A percentile compares a stretch with the other conserved stretches of the same genome.
phyloP scores from a whole-genome alignment of 2,113 vertebrate genomes.

The Tupaia chinensis region DNA sequence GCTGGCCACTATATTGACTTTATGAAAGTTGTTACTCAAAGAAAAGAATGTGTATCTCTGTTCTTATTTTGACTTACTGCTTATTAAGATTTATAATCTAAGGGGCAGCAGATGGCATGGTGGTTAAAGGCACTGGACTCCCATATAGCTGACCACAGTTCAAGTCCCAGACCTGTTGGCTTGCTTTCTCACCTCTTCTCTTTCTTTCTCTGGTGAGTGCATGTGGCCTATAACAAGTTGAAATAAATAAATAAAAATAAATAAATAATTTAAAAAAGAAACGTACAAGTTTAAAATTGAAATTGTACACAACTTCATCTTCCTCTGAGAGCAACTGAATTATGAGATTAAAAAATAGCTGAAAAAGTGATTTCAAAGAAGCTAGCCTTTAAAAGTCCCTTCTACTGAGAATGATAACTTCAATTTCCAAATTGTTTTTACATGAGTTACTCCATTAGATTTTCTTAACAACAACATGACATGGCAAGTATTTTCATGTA shows the following conservation, averaged over 20 bases:
- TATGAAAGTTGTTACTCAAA: neutral
- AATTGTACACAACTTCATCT: neutral
- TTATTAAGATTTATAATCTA: neutral
- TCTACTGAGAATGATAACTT: neutral
- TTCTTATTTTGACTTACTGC: slow-evolving; percentile 18
- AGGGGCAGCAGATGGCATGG: too few species aligned
- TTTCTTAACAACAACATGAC: slow-evolving; percentile 20
- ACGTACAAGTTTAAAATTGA: too few species aligned
- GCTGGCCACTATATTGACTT: neutral
- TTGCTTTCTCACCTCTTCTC: too few species aligned
- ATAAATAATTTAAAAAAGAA: too few species aligned
- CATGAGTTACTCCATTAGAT: neutral
- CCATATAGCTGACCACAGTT: too few species aligned
- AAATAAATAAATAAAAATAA: too few species aligned
- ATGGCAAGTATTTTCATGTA: neutral
- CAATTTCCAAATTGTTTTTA: slow-evolving; percentile 1
- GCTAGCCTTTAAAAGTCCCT: neutral
- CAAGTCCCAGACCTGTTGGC: too few species aligned
- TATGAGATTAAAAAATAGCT: neutral
- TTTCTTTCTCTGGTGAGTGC: too few species aligned
- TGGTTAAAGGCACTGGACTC: too few species aligned
- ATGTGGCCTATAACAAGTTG: too few species aligned
- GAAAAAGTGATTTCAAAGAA: neutral
- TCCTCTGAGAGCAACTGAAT: slow-evolving; percentile 13
- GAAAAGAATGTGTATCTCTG: neutral